Evolutionary conservation across 2,888 invertebrate species (phyloP).

Genomic region (Ophion ventricosus): DNA sequence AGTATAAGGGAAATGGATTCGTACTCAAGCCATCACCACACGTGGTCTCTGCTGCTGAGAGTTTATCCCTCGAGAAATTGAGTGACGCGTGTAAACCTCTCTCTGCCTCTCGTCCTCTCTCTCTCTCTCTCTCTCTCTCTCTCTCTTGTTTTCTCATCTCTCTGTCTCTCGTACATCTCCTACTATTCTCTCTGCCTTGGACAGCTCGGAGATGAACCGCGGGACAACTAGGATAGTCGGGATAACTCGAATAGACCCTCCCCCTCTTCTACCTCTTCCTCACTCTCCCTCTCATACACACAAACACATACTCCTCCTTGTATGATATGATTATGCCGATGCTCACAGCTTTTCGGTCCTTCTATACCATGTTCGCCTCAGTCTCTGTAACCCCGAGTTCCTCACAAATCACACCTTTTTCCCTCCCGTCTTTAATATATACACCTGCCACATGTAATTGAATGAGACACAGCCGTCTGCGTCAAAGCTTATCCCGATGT

Average conservation of each 20-base stretch:
- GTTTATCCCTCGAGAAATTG: conserved; percentile 55
- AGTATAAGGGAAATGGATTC: conserved; percentile 29
- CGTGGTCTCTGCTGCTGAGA: conserved; percentile 45
- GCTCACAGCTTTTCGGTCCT: no score
- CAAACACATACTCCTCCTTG: no score
- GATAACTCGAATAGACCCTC: not conserved
- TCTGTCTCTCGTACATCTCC: conserved; percentile 13
- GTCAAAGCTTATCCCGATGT: no score
- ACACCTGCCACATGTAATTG: no score
- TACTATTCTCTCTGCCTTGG: not conserved
- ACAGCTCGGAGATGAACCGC: not conserved
- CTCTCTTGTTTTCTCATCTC: conserved; percentile 38
- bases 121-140: conserved; percentile 24
- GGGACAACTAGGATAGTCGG: no score
- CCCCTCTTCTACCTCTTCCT: not conserved
- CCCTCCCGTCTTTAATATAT: no score
- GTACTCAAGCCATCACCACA: conserved; percentile 43
- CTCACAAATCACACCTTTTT: no score
- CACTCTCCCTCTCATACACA: not conserved
- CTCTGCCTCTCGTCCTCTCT: not conserved
- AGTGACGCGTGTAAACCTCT: conserved; percentile 45
- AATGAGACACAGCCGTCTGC: no score
- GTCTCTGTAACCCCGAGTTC: no score
- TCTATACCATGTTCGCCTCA: no score
- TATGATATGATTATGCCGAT: no score